Evolutionary conservation across 2,888 invertebrate species (phyloP).

Genomic region (Standfussiana lucernea): DNA sequence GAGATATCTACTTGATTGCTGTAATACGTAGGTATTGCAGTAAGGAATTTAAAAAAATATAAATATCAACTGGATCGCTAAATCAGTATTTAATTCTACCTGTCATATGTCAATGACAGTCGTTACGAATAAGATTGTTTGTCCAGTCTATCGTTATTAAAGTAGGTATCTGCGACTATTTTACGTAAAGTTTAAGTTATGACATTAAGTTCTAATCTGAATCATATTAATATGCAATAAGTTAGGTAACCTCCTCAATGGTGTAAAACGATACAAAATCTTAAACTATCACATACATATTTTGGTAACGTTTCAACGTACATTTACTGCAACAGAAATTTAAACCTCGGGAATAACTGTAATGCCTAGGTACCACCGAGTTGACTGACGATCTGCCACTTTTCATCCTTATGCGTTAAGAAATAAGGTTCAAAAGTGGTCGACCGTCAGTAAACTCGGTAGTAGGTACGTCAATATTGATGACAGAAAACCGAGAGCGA

Average conservation of each 20-base stretch:
- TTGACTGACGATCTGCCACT: too few species aligned
- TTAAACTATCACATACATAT: not conserved
- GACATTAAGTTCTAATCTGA: not conserved
- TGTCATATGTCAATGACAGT: slow-evolving; percentile 19
- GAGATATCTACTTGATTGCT: not conserved
- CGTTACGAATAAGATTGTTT: not conserved
- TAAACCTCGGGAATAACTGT: not conserved
- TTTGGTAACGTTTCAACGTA: not conserved
- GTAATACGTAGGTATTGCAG: slow-evolving; percentile 9
- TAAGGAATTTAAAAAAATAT: not conserved
- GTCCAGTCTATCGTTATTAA: not conserved
- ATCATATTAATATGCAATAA: not conserved
- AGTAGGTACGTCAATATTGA: too few species aligned
- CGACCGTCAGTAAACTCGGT: too few species aligned
- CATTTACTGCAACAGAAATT: not conserved
- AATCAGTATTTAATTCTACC: slow-evolving; percentile 3
- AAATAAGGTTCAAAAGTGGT: too few species aligned
- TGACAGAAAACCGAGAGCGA: too few species aligned
- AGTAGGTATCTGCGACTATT: not conserved
- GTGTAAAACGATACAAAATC: not conserved
- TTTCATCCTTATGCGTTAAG: too few species aligned
- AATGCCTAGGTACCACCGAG: not conserved
- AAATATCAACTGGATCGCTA: slow-evolving; percentile 5
- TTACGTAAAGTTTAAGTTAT: not conserved
- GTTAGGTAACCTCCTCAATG: not conserved